phyloP scores from a whole-genome alignment of 2,888 invertebrate species.

The Pollenia amentaria region DNA sequence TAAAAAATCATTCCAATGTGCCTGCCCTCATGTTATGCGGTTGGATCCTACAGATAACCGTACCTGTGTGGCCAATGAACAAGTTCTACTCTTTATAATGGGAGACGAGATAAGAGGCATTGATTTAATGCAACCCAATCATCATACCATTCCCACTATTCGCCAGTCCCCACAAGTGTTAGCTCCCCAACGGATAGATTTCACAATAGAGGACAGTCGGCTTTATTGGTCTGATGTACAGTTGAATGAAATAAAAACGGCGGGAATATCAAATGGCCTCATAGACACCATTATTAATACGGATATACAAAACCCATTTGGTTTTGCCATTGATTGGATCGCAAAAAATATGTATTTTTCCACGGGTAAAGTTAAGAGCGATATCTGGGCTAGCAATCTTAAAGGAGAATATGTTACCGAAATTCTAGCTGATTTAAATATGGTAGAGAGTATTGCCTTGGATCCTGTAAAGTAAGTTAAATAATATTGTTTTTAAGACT shows the following conservation, averaged over 20 bases:
- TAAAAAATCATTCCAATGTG: conserved; percentile 88
- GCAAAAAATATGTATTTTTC: conserved; percentile 88
- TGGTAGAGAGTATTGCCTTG: conserved; percentile 88
- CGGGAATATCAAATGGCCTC: conserved; percentile 88
- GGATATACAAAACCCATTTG: conserved; percentile 86
- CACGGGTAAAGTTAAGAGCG: conserved; percentile 85
- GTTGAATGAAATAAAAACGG: conserved; percentile 90
- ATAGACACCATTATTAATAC: conserved; percentile 91
- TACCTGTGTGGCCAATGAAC: conserved; percentile 88
- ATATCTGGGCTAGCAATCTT: conserved; percentile 89
- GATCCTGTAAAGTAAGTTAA: conserved; percentile 87
- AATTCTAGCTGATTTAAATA: conserved; percentile 82
- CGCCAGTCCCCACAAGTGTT: conserved; percentile 87
- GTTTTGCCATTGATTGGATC: conserved; percentile 93
- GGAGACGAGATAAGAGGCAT: conserved; percentile 93
- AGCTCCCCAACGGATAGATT: conserved; percentile 90
- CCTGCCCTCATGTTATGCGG: conserved; percentile 95
- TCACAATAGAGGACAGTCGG: conserved; percentile 87
- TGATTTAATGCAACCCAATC: conserved; percentile 90
- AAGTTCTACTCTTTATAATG: conserved; percentile 91
- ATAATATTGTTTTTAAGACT: not conserved
- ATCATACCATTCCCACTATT: conserved; percentile 93
- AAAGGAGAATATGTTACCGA: conserved; percentile 89
- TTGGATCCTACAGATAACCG: conserved; percentile 87
- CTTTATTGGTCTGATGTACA: conserved; percentile 92